Evolutionary conservation across 1,140 invertebrate species (phyloP), one percentile per base, ranked within the genome.

Genomic region (Drosophila burlai): DNA sequence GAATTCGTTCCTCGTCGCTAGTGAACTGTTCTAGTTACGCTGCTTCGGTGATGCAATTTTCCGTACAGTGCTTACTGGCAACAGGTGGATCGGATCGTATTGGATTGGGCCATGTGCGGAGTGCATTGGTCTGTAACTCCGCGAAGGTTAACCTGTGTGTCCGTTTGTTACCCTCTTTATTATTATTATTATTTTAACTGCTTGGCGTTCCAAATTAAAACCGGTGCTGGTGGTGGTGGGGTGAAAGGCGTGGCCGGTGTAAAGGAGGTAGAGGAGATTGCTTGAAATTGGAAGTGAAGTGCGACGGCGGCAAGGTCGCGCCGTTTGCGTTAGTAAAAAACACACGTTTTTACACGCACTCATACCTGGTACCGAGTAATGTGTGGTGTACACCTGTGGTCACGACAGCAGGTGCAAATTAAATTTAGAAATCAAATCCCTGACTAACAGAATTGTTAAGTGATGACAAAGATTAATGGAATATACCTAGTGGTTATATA

Each of bases 221-320:
- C 64, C 50, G 65, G 68, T 40, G 31, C 31, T 55, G 21, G 13
- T 55, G 59, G 49, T 40, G 66, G n/a, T 40, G 66, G 38, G 58
- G 45, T 24, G 62, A 24, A 50, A 29, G 62, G 50, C 50, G 68
- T 40, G 47, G 54, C 24, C 16, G 21, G 49, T 47, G 40, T 36
- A 61, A 55, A 38, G 68, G 42, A 64, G 60, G 49, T 40, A 24
- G 40, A 46, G 49, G 42, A 65, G 43, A 58, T 55, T 62, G 59
- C 45, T 54, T 66, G 55, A 38, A 38, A 52, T 52, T 66, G 62
- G 50, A 40, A 52, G 59, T 49, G 59, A 64, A 74, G 52, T 43
- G 69, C 50, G 72, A 26, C 49, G 76, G 38, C 58, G 76, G 73
- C 83, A 87, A 87, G 83, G 83, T 89, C 84, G 69, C 55, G 64